Percentiles rank a stretch among this genome's conserved stretches.
These are phyloP conservation scores for Oxygymnocypris stewartii DNA, from an alignment of 2,113 vertebrate species.

Conservation along the genomic window DNA sequence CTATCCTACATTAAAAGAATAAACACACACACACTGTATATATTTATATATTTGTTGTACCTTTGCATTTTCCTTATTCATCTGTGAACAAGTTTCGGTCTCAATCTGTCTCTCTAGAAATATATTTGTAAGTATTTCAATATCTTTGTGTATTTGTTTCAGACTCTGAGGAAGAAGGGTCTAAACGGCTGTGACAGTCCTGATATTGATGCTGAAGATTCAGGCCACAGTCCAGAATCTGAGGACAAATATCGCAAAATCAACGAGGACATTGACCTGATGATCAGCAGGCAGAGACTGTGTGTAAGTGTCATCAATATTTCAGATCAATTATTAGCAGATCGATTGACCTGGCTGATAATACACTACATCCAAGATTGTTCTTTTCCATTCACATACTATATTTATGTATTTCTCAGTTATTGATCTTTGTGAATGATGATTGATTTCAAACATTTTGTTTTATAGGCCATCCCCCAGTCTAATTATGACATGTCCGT, in stretches of 20 bases:
- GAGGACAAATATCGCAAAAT: constrained; percentile 98
- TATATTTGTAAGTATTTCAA: too few relatives aligned
- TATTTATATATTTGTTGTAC: too few relatives aligned
- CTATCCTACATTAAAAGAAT: too few relatives aligned
- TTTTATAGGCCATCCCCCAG: constrained; percentile 87
- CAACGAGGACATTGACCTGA: constrained; percentile 98
- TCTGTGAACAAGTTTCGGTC: too few relatives aligned
- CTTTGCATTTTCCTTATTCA: too few relatives aligned
- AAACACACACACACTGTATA: too few relatives aligned
- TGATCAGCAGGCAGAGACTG: constrained; percentile 97
- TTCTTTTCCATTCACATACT: too few relatives aligned
- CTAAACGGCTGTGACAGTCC: constrained; percentile 98
- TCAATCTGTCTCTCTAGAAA: too few relatives aligned
- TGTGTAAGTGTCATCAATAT: constrained; percentile 83
- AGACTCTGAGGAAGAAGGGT: constrained; percentile 98
- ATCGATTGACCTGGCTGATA: too few relatives aligned
- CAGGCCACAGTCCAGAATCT: constrained; percentile 96
- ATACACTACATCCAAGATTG: background rate
- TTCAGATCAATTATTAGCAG: background rate
- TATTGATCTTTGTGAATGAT: background rate
- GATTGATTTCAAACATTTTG: background rate
- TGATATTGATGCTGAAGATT: constrained; percentile 96
- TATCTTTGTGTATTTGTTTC: constrained; percentile 74
- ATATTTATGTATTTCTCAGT: too few relatives aligned
- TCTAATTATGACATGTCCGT: constrained; percentile 94